Conservation (phyloP, 2,888 invertebrate genomes). For the Gastracanthus pulcherrimus region DNA sequence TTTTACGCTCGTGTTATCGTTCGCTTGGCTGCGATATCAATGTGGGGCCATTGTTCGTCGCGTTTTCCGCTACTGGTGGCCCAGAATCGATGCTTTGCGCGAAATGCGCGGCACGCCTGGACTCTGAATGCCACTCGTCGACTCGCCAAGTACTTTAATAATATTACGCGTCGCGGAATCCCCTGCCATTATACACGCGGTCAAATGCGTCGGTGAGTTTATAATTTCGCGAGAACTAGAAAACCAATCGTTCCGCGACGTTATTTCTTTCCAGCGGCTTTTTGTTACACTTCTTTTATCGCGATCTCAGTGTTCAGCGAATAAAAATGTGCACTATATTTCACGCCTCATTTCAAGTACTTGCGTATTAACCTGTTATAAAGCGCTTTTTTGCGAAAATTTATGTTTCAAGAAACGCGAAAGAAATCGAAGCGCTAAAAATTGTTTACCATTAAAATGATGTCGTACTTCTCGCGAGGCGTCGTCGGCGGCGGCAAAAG, state of each 20-base stretch:
- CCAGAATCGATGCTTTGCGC: conserved; percentile 6
- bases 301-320: too few relatives aligned
- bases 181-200: not conserved
- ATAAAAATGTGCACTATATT: not conserved
- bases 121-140: not conserved
- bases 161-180: conserved; percentile 21
- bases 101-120: not conserved
- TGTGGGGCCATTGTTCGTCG: conserved; percentile 13
- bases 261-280: too few relatives aligned
- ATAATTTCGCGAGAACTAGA: not conserved
- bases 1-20: not conserved
- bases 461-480: not conserved
- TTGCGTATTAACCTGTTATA: too few relatives aligned
- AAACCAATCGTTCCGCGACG: too few relatives aligned
- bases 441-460: conserved; percentile 25
- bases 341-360: not conserved
- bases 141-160: not conserved
- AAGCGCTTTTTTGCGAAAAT: not conserved
- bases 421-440: too few relatives aligned
- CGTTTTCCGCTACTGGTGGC: conserved; percentile 2
- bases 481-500: not conserved
- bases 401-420: not conserved
- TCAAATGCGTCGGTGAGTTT: not conserved
- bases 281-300: too few relatives aligned
- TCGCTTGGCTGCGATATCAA: not conserved